phyloP scores from a whole-genome alignment of 2,888 invertebrate species.

The Sussaba pulchella region DNA sequence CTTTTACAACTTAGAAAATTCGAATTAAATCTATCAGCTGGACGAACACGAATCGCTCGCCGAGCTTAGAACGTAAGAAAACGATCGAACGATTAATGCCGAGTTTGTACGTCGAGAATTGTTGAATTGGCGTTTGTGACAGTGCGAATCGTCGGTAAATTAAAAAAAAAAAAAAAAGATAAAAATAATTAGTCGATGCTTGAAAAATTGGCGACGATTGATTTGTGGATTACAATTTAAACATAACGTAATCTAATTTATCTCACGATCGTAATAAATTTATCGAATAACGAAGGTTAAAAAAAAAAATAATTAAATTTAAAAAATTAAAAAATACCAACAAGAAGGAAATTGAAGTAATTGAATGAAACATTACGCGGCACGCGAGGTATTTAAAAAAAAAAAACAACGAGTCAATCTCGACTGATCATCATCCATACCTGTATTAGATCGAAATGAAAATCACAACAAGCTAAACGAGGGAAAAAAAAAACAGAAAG shows the following conservation, averaged over 20 bases:
- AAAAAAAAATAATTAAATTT: slow-evolving; percentile 48
- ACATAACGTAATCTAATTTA: slow-evolving; percentile 37
- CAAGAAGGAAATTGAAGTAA: slow-evolving; percentile 52
- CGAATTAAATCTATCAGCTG: slow-evolving; percentile 30
- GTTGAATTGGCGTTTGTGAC: slow-evolving; percentile 47
- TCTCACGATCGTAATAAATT: slow-evolving; percentile 35
- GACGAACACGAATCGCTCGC: slow-evolving; percentile 41
- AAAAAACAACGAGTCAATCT: slow-evolving; percentile 71
- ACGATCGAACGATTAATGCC: slow-evolving; percentile 24
- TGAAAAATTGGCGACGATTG: slow-evolving; percentile 38
- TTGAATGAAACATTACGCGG: slow-evolving; percentile 61
- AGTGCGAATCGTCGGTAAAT: slow-evolving; percentile 42
- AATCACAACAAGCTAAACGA: slow-evolving; percentile 12
- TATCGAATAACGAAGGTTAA: slow-evolving; percentile 26
- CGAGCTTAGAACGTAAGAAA: slow-evolving; percentile 49
- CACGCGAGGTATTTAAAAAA: slow-evolving; percentile 71
- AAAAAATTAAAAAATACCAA: slow-evolving; percentile 63
- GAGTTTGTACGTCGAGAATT: slow-evolving; percentile 51
- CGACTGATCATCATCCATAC: slow-evolving; percentile 76
- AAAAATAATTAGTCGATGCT: slow-evolving; percentile 75
- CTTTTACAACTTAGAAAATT: slow-evolving; percentile 53
- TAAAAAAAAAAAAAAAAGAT: too few relatives aligned
- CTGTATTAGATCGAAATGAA: slow-evolving; percentile 72
- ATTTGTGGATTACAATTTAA: slow-evolving; percentile 36
- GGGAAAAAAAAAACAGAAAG: slow-evolving; percentile 27